Evolutionary conservation across 2,113 vertebrate species (phyloP).

Genomic region (Stercorarius parasiticus): DNA sequence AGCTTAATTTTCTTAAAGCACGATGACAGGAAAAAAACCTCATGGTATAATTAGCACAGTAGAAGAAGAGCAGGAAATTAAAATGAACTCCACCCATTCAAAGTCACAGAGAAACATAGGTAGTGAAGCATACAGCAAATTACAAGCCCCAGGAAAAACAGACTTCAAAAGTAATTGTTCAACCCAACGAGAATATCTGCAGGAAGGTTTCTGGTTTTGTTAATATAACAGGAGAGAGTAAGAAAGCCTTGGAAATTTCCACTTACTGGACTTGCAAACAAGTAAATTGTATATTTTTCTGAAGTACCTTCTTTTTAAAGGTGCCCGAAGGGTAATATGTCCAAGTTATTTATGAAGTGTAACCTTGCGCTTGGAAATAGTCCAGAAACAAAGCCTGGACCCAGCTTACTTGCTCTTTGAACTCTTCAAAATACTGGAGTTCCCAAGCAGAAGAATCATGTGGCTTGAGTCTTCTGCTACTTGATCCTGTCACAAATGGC

Average conservation of each 20-base stretch:
- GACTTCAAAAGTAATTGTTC: not conserved
- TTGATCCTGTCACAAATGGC: not conserved
- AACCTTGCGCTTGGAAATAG: not conserved
- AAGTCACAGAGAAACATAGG: not conserved
- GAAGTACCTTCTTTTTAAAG: not conserved
- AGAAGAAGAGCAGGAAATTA: constrained; percentile 11
- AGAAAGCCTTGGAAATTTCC: not conserved
- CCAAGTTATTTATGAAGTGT: not conserved
- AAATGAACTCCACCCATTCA: not conserved
- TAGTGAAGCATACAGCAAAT: not conserved
- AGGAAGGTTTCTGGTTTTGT: not conserved
- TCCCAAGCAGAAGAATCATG: not conserved
- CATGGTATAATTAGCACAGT: not conserved
- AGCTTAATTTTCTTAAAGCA: not conserved
- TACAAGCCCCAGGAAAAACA: not conserved
- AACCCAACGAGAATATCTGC: not conserved
- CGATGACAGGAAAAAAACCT: not conserved
- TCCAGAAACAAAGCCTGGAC: not conserved
- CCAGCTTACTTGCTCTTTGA: not conserved
- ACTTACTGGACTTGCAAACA: not conserved
- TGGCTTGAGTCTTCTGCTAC: not conserved
- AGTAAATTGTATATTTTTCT: not conserved
- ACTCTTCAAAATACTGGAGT: not conserved
- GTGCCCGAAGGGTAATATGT: not conserved
- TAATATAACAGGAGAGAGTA: not conserved